A percentile compares a stretch with the other conserved stretches of the same genome.
These are phyloP conservation scores for Pyxicephalus adspersus DNA, from an alignment of 2,113 vertebrate genomes.

Conservation along the genomic window DNA sequence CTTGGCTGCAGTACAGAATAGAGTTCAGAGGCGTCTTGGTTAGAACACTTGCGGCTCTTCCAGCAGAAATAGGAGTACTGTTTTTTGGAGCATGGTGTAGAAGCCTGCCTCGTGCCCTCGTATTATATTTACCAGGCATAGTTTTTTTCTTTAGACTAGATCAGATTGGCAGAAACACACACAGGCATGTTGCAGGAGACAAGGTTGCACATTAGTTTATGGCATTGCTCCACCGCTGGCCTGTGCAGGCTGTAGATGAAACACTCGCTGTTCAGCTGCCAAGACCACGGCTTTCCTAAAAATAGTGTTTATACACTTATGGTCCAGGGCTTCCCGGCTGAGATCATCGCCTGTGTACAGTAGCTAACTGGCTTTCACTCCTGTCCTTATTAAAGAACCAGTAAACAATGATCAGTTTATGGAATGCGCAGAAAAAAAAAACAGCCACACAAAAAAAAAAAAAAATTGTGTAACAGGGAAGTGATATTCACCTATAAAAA, in stretches of 20 bases:
- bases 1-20: conserved; percentile 15
- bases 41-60: neutral
- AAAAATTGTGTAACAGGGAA: no score
- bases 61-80: neutral
- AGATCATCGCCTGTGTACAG: neutral
- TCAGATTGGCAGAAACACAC: conserved; percentile 9
- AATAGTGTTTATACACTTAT: neutral
- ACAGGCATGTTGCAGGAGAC: neutral
- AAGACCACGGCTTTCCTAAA: neutral
- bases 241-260: neutral
- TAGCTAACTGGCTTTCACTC: neutral
- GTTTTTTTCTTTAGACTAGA: neutral
- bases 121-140: neutral
- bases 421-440: no score
- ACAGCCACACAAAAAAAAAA: no score
- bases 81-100: conserved; percentile 10
- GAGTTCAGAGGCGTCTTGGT: conserved; percentile 11
- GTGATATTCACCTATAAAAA: no score
- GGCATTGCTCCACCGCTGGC: neutral
- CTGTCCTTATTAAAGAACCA: no score
- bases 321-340: neutral
- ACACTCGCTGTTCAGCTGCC: neutral
- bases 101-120: neutral
- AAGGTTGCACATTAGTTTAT: neutral
- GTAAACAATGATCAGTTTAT: no score